Conservation (phyloP, 2,888 invertebrate genomes). For the Eristalis intricaria region DNA sequence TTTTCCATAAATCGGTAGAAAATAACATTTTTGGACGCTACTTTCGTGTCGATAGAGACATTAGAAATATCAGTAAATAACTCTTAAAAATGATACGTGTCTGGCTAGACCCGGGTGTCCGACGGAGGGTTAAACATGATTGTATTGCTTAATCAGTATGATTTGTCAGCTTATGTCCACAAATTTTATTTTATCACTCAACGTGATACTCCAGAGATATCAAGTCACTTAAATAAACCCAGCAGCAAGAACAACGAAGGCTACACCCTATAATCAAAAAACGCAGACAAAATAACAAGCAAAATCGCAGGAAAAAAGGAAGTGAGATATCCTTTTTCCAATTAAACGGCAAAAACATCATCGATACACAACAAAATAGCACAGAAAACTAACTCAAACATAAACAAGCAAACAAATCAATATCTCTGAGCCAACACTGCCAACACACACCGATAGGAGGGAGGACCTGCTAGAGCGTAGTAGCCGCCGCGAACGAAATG, state of each 20-base stretch:
- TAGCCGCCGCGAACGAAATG: neutral
- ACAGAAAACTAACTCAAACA: constrained; percentile 47
- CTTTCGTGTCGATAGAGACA: too few relatives aligned
- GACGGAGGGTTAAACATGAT: too few relatives aligned
- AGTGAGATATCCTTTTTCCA: constrained; percentile 57
- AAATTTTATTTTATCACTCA: neutral
- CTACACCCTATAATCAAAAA: neutral
- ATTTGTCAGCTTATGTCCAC: neutral
- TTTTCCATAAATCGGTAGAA: too few relatives aligned
- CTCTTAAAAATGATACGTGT: too few relatives aligned
- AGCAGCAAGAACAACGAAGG: neutral
- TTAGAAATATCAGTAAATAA: too few relatives aligned
- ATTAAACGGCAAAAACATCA: constrained; percentile 56
- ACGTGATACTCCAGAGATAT: neutral
- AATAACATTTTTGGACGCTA: too few relatives aligned
- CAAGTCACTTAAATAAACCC: neutral
- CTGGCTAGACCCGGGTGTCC: too few relatives aligned
- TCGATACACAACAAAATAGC: constrained; percentile 22
- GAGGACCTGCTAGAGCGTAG: neutral
- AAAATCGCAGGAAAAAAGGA: constrained; percentile 41
- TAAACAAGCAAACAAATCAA: constrained; percentile 65
- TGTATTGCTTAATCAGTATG: too few relatives aligned
- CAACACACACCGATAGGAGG: constrained; percentile 9
- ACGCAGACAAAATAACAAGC: neutral
- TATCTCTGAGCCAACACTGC: constrained; percentile 48